A percentile compares a stretch with the other conserved stretches of the same genome.
These are phyloP conservation scores for Pollachius pollachius DNA, from an alignment of 2,113 vertebrate genomes.

Conservation along the genomic window DNA sequence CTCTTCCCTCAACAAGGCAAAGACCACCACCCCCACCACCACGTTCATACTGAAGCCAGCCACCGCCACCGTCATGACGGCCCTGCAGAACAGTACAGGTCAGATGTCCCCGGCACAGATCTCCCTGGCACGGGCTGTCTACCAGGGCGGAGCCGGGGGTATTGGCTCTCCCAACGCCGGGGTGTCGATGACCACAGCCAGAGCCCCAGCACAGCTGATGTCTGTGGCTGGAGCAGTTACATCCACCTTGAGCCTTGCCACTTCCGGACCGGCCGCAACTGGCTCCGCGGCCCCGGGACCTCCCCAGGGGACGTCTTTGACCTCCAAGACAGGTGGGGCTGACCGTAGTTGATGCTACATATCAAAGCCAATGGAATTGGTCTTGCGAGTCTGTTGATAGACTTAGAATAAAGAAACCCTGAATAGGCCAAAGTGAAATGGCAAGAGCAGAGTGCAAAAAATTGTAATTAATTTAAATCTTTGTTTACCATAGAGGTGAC, in stretches of 20 bases:
- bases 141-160: constrained; percentile 68
- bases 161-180: constrained; percentile 71
- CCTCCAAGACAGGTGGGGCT: constrained; percentile 74
- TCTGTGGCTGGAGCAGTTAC: constrained; percentile 72
- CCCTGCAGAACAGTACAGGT: constrained; percentile 41
- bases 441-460: no score
- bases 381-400: background rate
- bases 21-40: constrained; percentile 67
- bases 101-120: constrained; percentile 58
- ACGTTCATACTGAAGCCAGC: constrained; percentile 74
- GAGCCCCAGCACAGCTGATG: constrained; percentile 64
- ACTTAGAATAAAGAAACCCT: background rate
- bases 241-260: constrained; percentile 64
- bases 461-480: no score
- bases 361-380: no score
- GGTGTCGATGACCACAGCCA: constrained; percentile 72
- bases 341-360: no score
- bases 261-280: constrained; percentile 73
- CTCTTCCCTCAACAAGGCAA: constrained; percentile 64
- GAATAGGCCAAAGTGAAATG: no score
- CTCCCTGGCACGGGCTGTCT: constrained; percentile 68
- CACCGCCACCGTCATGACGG: constrained; percentile 39
- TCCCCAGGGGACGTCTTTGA: constrained; percentile 69
- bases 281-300: constrained; percentile 72
- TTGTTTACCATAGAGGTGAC: no score